phyloP scores from a whole-genome alignment of 2,113 vertebrate species.

The Pantherophis guttatus region DNA sequence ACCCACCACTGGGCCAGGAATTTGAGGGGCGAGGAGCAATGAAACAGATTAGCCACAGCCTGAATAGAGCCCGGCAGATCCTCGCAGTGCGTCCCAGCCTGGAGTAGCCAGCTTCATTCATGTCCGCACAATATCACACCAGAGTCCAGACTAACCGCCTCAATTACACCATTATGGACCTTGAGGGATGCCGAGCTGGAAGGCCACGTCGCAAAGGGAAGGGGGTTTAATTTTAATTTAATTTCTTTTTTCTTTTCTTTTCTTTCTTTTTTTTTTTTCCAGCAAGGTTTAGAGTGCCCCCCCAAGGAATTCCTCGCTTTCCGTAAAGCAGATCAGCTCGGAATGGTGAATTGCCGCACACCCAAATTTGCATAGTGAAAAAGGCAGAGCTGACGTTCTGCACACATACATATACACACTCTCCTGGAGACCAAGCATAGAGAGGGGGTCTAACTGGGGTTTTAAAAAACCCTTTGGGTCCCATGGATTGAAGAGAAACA shows the following conservation, averaged over 20 bases:
- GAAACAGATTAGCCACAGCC: slow-evolving; percentile 78
- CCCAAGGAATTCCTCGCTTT: slow-evolving; percentile 58
- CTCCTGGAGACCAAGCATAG: background rate
- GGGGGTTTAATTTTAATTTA: background rate
- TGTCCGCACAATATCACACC: slow-evolving; percentile 80
- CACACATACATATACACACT: background rate
- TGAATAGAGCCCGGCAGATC: slow-evolving; percentile 79
- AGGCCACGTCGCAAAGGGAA: background rate
- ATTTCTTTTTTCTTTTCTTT: slow-evolving; percentile 35
- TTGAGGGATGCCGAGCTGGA: slow-evolving; percentile 70
- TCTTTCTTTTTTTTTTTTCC: background rate
- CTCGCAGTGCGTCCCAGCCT: slow-evolving; percentile 74
- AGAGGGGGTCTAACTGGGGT: background rate
- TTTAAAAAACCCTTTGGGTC: background rate
- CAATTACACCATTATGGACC: slow-evolving; percentile 83
- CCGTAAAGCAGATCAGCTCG: slow-evolving; percentile 62
- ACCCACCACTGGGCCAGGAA: slow-evolving; percentile 74
- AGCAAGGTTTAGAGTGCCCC: background rate
- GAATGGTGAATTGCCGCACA: slow-evolving; percentile 56
- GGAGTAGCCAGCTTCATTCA: slow-evolving; percentile 79
- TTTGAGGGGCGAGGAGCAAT: slow-evolving; percentile 71
- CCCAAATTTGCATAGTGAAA: slow-evolving; percentile 1
- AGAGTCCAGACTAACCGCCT: slow-evolving; percentile 78
- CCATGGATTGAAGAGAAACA: background rate
- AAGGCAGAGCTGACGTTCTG: background rate